Percentiles rank a stretch among this genome's conserved stretches.
Evolutionary conservation across 2,797 vertebrate species (phyloP).

Genomic region (Rhynchotus rufescens): DNA sequence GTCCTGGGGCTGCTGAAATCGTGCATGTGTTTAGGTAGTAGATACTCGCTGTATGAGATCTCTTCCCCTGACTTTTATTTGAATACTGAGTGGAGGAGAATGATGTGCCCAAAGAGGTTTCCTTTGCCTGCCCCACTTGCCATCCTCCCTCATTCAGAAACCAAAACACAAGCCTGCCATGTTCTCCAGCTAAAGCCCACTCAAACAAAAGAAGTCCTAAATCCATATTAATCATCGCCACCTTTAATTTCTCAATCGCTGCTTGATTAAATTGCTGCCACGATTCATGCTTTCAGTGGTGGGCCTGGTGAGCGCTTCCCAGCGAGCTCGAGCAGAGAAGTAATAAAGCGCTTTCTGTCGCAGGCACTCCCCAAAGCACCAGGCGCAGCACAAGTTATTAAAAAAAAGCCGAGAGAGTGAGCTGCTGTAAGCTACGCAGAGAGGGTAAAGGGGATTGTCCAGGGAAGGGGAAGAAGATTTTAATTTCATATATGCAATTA

Average conservation of each 20-base stretch:
- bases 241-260: conserved; percentile 63
- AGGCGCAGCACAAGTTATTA: conserved; percentile 56
- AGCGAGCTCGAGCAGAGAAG: conserved; percentile 49
- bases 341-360: conserved; percentile 65
- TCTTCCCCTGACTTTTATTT: conserved; percentile 20
- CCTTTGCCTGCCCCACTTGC: background rate
- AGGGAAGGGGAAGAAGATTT: conserved; percentile 30
- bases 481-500: conserved; percentile 38
- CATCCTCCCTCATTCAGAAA: background rate
- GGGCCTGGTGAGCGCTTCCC: background rate
- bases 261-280: conserved; percentile 68
- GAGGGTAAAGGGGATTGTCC: background rate
- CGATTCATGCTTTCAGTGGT: conserved; percentile 2
- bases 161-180: background rate
- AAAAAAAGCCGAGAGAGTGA: conserved; percentile 39
- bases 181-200: conserved; percentile 8
- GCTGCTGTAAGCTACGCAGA: conserved; percentile 1
- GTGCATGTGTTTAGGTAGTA: background rate
- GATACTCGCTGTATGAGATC: background rate
- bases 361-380: conserved; percentile 36
- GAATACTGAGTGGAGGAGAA: background rate
- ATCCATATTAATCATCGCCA: conserved; percentile 40
- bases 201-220: conserved; percentile 41
- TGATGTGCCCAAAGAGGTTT: background rate
- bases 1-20: background rate